phyloP scores from a whole-genome alignment of 1,140 invertebrate species.

The Wiebesia pumilae region DNA sequence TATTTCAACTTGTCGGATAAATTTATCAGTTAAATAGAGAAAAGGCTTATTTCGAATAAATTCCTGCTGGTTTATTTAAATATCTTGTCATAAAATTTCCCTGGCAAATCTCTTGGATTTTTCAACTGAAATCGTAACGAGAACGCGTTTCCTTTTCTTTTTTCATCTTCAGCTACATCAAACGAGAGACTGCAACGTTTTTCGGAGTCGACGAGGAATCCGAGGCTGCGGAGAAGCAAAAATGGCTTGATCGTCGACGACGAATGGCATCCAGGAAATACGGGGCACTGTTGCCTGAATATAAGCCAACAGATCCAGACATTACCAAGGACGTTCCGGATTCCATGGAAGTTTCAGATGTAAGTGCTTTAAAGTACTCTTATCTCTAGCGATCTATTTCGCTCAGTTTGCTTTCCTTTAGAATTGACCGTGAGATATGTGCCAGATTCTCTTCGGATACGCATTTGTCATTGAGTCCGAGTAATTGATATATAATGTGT shows the following conservation, averaged over 20 bases:
- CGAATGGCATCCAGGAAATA: slow-evolving; percentile 83
- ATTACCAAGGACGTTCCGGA: slow-evolving; percentile 77
- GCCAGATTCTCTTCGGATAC: background rate
- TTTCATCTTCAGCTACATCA: slow-evolving; percentile 79
- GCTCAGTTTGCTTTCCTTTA: background rate
- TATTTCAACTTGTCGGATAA: no score
- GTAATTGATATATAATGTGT: background rate
- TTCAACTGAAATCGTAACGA: background rate
- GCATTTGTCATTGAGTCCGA: background rate
- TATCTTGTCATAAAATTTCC: background rate
- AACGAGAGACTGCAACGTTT: slow-evolving; percentile 84
- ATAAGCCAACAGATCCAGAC: slow-evolving; percentile 77
- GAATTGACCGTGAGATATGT: background rate
- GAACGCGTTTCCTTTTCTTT: background rate
- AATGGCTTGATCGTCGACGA: slow-evolving; percentile 85
- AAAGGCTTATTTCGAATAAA: no score
- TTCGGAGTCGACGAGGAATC: slow-evolving; percentile 86
- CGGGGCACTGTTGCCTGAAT: slow-evolving; percentile 79
- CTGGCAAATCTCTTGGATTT: background rate
- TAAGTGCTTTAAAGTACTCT: slow-evolving; percentile 51
- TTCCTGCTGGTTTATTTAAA: no score
- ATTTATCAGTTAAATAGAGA: no score
- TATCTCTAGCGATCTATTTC: background rate
- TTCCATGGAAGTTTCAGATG: slow-evolving; percentile 69
- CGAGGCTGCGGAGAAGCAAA: slow-evolving; percentile 80